These are phyloP conservation scores for Scaptodrosophila lebanonensis DNA, from an alignment of 1,140 invertebrate species.

Conservation along the genomic window DNA sequence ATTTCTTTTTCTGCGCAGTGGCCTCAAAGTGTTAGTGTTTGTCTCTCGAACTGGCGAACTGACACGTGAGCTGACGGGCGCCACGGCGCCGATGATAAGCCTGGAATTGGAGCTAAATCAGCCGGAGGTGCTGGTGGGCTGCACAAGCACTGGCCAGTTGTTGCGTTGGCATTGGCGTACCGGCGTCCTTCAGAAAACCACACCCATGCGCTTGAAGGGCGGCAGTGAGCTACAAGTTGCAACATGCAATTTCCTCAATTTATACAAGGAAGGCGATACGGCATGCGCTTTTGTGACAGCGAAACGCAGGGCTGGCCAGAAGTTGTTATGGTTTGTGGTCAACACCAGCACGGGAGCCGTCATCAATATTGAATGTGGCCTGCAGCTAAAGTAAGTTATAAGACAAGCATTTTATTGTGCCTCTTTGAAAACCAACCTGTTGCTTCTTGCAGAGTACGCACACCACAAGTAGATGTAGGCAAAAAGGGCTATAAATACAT, in stretches of 20 bases:
- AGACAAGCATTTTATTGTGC: background rate
- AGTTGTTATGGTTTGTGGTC: constrained; percentile 40
- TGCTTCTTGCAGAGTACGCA: constrained; percentile 21
- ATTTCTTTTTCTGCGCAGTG: constrained; percentile 80
- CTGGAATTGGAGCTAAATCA: constrained; percentile 77
- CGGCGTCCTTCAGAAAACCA: constrained; percentile 76
- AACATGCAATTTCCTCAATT: constrained; percentile 55
- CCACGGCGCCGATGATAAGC: constrained; percentile 78
- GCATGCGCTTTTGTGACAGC: constrained; percentile 53
- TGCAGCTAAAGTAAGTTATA: constrained; percentile 44
- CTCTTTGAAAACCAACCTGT: constrained; percentile 19
- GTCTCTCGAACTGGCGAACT: constrained; percentile 80
- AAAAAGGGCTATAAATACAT: constrained; percentile 63
- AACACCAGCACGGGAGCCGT: constrained; percentile 40
- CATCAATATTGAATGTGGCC: constrained; percentile 22
- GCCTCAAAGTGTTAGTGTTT: constrained; percentile 80
- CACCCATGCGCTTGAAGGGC: constrained; percentile 58
- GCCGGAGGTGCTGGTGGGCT: constrained; percentile 78
- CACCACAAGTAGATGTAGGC: constrained; percentile 50
- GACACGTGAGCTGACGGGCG: constrained; percentile 78
- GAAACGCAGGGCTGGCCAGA: constrained; percentile 14
- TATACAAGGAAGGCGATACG: constrained; percentile 48
- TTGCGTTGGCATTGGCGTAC: constrained; percentile 79
- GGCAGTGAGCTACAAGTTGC: constrained; percentile 6
- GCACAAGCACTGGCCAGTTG: constrained; percentile 79